Conservation (phyloP, 2,113 vertebrate species). For the Anser brachyrhynchus region DNA sequence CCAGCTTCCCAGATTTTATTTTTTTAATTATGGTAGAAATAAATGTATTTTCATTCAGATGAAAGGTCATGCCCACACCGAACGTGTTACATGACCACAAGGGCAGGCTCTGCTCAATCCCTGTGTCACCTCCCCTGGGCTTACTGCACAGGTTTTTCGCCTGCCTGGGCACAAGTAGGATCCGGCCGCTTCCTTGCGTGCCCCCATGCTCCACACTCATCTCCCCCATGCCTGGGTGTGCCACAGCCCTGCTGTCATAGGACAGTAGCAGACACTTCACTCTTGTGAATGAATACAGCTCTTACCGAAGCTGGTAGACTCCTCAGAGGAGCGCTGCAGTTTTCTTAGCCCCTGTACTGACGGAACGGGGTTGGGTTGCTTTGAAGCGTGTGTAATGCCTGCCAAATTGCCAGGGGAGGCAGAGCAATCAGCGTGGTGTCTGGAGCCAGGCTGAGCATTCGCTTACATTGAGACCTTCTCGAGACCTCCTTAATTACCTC, state of each 20-base stretch:
- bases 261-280: neutral
- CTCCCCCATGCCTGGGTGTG: neutral
- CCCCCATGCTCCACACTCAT: neutral
- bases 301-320: neutral
- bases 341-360: neutral
- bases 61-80: rapidly evolving
- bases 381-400: neutral
- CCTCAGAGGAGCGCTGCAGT: neutral
- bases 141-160: neutral
- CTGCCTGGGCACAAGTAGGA: no score
- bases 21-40: neutral
- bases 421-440: neutral
- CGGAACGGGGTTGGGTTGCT: neutral
- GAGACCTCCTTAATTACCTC: neutral
- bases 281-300: neutral
- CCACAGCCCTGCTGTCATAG: neutral
- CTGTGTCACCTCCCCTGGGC: neutral
- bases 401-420: neutral
- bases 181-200: rapidly evolving
- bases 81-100: rapidly evolving
- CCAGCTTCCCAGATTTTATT: neutral
- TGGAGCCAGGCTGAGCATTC: neutral
- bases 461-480: neutral
- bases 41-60: neutral
- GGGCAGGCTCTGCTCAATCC: neutral